phyloP scores from a whole-genome alignment of 2,113 vertebrate species.

The Hiodon alosoides region DNA sequence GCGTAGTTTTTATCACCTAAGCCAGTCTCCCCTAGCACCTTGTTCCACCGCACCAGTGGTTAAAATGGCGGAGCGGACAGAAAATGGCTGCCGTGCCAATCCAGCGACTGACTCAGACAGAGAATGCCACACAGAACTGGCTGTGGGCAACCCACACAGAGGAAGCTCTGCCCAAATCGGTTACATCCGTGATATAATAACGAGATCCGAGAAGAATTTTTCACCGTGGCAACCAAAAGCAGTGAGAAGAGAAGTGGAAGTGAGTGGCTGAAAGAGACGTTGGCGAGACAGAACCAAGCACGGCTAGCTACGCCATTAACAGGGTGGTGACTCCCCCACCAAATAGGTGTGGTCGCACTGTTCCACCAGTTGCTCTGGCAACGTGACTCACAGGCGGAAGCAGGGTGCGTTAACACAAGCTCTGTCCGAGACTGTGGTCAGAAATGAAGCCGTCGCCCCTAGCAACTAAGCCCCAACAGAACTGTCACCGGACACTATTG shows the following conservation, averaged over 20 bases:
- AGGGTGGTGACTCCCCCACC: conserved; percentile 53
- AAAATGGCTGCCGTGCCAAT: conserved; percentile 49
- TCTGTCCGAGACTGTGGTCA: conserved; percentile 37
- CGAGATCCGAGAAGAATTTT: background rate
- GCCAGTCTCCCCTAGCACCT: too few relatives aligned
- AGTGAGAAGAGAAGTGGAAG: background rate
- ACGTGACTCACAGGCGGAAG: conserved; percentile 42
- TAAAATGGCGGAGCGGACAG: conserved; percentile 31
- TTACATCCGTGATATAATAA: background rate
- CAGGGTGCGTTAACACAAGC: conserved; percentile 53
- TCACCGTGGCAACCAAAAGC: background rate
- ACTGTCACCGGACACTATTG: conserved; percentile 45
- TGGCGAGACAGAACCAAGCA: background rate
- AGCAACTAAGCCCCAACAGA: conserved; percentile 59
- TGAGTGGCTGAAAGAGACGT: background rate
- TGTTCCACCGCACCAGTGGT: conserved; percentile 33
- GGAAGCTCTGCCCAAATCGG: background rate
- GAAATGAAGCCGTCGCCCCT: conserved; percentile 41
- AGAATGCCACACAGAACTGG: too few relatives aligned
- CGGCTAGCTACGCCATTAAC: too few relatives aligned
- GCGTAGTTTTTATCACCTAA: too few relatives aligned
- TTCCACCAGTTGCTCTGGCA: conserved; percentile 48
- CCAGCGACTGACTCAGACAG: too few relatives aligned
- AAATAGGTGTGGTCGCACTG: conserved; percentile 54
- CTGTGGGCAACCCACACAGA: background rate